These are phyloP conservation scores for Pinctada fucata DNA, from an alignment of 2,888 invertebrate species.

Conservation along the genomic window DNA sequence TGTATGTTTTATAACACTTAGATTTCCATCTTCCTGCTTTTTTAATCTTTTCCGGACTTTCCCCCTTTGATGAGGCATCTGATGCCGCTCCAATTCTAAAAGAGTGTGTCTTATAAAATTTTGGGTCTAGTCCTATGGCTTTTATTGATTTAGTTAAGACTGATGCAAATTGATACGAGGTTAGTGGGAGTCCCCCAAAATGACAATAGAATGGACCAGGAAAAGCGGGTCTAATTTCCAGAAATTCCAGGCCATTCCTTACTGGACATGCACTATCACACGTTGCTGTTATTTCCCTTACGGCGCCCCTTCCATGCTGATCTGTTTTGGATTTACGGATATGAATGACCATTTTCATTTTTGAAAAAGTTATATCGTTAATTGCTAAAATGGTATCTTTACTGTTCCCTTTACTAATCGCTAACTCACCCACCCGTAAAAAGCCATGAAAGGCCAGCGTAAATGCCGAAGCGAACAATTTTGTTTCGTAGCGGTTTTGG, in stretches of 20 bases:
- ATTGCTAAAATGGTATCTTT: no score
- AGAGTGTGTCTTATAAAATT: conserved; percentile 29
- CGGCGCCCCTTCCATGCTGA: conserved; percentile 22
- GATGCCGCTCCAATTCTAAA: conserved; percentile 37
- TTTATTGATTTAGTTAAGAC: conserved; percentile 21
- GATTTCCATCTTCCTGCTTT: conserved; percentile 39
- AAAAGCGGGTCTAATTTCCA: conserved; percentile 3
- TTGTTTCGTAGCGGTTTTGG: no score
- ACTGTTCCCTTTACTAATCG: no score
- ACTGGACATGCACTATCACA: conserved; percentile 22
- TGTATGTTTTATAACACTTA: conserved; percentile 17
- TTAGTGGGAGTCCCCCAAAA: conserved; percentile 29
- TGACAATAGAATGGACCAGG: conserved; percentile 29
- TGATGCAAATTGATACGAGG: conserved; percentile 39
- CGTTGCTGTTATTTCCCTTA: background rate
- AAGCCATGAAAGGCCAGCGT: no score
- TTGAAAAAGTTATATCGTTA: no score
- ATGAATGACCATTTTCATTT: no score
- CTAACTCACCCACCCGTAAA: no score
- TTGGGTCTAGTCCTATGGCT: background rate
- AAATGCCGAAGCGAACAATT: no score
- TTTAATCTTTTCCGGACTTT: conserved; percentile 21
- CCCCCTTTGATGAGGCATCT: conserved; percentile 20
- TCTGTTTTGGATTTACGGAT: conserved; percentile 29
- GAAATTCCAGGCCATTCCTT: background rate